Percentiles rank a stretch among this genome's conserved stretches.
phyloP scores from a whole-genome alignment of 2,888 invertebrate species.

The Chrysotoxum bicinctum region DNA sequence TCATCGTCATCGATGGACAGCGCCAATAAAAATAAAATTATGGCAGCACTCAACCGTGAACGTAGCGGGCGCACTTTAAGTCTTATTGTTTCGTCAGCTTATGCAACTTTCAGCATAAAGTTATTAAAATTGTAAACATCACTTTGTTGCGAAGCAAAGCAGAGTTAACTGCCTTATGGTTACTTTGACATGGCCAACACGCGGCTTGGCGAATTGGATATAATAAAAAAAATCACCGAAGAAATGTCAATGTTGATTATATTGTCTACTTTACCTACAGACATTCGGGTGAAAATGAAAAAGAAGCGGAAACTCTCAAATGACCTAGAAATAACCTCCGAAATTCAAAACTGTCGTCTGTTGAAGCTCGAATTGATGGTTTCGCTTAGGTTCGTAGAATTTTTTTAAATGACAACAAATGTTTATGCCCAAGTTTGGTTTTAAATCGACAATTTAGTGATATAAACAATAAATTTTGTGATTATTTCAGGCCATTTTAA shows the following conservation, averaged over 20 bases:
- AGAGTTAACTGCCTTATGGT: constrained; percentile 21
- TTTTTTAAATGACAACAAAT: too few relatives aligned
- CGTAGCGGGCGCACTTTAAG: background rate
- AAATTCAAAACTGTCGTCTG: background rate
- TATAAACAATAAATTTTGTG: background rate
- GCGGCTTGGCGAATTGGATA: background rate
- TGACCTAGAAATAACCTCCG: constrained; percentile 1
- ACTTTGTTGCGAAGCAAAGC: constrained; percentile 50
- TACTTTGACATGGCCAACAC: constrained; percentile 41
- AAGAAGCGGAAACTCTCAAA: background rate
- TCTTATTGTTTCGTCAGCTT: constrained; percentile 37
- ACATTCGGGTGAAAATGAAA: background rate
- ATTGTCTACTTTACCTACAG: background rate
- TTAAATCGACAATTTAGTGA: background rate
- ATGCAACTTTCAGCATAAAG: constrained; percentile 60
- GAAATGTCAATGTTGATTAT: constrained; percentile 9
- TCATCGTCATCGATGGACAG: constrained; percentile 23
- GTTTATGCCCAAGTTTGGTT: background rate
- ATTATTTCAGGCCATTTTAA: background rate
- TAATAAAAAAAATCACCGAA: constrained; percentile 39
- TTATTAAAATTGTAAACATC: constrained; percentile 71
- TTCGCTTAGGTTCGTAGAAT: background rate
- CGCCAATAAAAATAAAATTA: constrained; percentile 28
- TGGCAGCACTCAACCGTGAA: constrained; percentile 41
- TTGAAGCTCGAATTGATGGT: background rate